Evolutionary conservation across 2,888 invertebrate species (phyloP).

Genomic region (Stenoptilia bipunctidactyla): DNA sequence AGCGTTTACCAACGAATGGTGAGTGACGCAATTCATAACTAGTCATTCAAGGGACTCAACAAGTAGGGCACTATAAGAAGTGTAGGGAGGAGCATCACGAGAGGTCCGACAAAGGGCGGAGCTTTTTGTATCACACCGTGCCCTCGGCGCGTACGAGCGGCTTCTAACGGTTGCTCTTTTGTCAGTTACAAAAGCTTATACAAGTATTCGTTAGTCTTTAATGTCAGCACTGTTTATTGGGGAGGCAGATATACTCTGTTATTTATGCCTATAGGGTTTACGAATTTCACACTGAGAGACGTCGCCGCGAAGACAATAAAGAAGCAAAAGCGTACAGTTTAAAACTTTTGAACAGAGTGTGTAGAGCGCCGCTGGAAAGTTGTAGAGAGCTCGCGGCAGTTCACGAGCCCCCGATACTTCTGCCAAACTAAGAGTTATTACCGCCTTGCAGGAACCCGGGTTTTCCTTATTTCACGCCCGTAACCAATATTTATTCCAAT

Average conservation of each 20-base stretch:
- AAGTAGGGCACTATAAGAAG: constrained; percentile 48
- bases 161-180: constrained; percentile 37
- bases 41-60: constrained; percentile 42
- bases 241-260: too few species aligned
- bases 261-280: constrained; percentile 23
- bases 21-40: constrained; percentile 40
- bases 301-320: constrained; percentile 46
- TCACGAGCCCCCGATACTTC: constrained; percentile 19
- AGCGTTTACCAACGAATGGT: constrained; percentile 39
- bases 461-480: too few species aligned
- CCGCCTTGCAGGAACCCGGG: too few species aligned
- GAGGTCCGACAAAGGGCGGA: constrained; percentile 53
- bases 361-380: constrained; percentile 48
- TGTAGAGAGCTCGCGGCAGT: constrained; percentile 35
- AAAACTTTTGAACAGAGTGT: constrained; percentile 54
- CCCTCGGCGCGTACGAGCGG: constrained; percentile 40
- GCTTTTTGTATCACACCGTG: constrained; percentile 31
- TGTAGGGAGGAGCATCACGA: constrained; percentile 59
- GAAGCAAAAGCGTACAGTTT: constrained; percentile 59
- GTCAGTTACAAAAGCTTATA: constrained; percentile 10
- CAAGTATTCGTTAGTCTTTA: too few species aligned
- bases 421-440: constrained; percentile 62
- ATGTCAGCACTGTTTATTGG: too few species aligned
- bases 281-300: constrained; percentile 32
- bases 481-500: too few species aligned